Evolutionary conservation across 2,797 vertebrate species (phyloP).

Genomic region (Diglossa cyanea): DNA sequence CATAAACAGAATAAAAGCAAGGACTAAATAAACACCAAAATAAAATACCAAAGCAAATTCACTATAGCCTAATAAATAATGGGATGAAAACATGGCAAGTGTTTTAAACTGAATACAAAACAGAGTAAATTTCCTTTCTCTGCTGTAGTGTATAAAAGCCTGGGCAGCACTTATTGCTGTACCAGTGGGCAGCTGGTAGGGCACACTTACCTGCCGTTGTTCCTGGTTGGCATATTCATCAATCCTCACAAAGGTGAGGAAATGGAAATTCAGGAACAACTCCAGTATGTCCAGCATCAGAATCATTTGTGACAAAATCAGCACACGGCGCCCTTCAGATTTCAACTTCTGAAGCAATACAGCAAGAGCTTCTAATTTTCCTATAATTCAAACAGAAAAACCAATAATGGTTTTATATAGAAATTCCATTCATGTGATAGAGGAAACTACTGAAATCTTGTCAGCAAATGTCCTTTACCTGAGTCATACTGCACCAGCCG

Average conservation of each 20-base stretch:
- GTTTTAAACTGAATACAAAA: not conserved
- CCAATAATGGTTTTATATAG: not conserved
- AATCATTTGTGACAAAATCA: constrained; percentile 93
- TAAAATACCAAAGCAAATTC: not conserved
- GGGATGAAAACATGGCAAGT: not conserved
- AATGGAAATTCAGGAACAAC: constrained; percentile 88
- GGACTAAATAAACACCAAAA: not conserved
- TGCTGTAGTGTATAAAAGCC: not conserved
- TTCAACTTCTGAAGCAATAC: constrained; percentile 90
- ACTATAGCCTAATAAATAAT: not conserved
- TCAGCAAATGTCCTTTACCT: constrained; percentile 71
- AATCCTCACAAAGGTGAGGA: constrained; percentile 89
- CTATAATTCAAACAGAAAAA: constrained; percentile 64
- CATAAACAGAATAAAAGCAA: not conserved
- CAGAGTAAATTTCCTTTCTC: not conserved
- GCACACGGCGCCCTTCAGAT: constrained; percentile 90
- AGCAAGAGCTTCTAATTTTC: constrained; percentile 94
- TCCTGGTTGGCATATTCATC: constrained; percentile 89
- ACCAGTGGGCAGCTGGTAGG: not conserved
- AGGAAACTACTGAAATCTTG: not conserved
- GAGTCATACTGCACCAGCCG: constrained; percentile 93
- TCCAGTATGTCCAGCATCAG: constrained; percentile 93
- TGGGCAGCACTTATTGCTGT: not conserved
- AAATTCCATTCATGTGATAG: not conserved
- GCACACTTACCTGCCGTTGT: constrained; percentile 84